Evolutionary conservation across 1,140 invertebrate genomes (phyloP).

Genomic region (Hylaeus volcanicus): DNA sequence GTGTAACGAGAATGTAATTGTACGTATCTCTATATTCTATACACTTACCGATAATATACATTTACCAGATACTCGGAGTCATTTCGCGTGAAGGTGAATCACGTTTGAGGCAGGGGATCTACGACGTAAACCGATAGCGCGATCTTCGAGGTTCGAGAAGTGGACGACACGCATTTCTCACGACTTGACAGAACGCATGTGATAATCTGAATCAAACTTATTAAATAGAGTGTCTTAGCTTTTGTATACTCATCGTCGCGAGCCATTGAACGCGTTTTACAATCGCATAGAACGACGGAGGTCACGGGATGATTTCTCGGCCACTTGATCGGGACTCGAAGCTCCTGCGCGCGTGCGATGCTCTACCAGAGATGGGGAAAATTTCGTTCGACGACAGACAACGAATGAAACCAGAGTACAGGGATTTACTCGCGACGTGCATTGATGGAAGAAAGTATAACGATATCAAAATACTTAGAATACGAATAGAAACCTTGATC

Average conservation of each 20-base stretch:
- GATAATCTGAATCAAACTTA: constrained; percentile 35
- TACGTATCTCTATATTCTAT: constrained; percentile 37
- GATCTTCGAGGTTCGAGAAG: constrained; percentile 19
- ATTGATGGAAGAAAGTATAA: no score
- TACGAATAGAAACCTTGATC: no score
- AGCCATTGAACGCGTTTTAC: no score
- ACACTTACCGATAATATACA: constrained; percentile 30
- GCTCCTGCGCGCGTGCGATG: neutral
- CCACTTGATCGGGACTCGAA: constrained; percentile 15
- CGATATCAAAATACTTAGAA: no score
- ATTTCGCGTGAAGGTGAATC: neutral
- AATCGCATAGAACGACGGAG: neutral
- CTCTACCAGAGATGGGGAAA: neutral
- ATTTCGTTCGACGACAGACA: no score
- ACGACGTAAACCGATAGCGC: neutral
- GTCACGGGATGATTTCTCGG: neutral
- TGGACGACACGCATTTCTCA: neutral
- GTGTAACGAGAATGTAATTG: constrained; percentile 41
- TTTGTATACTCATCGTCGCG: constrained; percentile 9
- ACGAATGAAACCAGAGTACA: no score
- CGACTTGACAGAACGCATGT: neutral
- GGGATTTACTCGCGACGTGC: no score
- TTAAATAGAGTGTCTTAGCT: constrained; percentile 28
- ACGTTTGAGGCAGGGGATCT: constrained; percentile 8
- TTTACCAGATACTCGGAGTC: constrained; percentile 27